Conservation (phyloP, 2,888 invertebrate species). For the Himalopsyche tibetana region DNA sequence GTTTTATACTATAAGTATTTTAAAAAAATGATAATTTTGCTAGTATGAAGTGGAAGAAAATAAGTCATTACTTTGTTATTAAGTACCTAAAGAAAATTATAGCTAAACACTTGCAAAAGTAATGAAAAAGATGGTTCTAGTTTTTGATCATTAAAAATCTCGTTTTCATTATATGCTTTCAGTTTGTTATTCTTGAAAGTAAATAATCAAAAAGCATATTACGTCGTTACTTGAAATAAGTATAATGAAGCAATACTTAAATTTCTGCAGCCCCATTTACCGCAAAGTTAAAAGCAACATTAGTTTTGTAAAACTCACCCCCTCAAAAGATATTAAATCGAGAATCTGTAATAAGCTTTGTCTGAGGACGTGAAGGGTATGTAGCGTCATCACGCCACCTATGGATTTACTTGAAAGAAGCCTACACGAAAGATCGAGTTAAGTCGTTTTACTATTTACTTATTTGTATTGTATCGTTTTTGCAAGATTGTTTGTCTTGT, state of each 20-base stretch:
- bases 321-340: constrained; percentile 20
- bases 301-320: constrained; percentile 9
- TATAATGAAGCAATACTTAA: not conserved
- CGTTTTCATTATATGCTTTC: too few relatives aligned
- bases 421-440: not conserved
- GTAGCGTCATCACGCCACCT: not conserved
- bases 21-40: too few relatives aligned
- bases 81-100: too few relatives aligned
- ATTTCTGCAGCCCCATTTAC: not conserved
- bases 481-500: too few relatives aligned
- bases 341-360: constrained; percentile 6
- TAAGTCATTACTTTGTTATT: too few relatives aligned
- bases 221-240: not conserved
- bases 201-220: constrained; percentile 10
- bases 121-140: too few relatives aligned
- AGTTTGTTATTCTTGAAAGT: not conserved
- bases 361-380: not conserved
- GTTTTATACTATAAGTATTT: too few relatives aligned
- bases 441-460: too few relatives aligned
- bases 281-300: constrained; percentile 34
- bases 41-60: too few relatives aligned
- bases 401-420: not conserved
- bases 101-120: too few relatives aligned
- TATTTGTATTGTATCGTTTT: too few relatives aligned
- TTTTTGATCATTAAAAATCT: too few relatives aligned